Evolutionary conservation across 2,888 invertebrate genomes (phyloP).

Genomic region (Sesia apiformis): DNA sequence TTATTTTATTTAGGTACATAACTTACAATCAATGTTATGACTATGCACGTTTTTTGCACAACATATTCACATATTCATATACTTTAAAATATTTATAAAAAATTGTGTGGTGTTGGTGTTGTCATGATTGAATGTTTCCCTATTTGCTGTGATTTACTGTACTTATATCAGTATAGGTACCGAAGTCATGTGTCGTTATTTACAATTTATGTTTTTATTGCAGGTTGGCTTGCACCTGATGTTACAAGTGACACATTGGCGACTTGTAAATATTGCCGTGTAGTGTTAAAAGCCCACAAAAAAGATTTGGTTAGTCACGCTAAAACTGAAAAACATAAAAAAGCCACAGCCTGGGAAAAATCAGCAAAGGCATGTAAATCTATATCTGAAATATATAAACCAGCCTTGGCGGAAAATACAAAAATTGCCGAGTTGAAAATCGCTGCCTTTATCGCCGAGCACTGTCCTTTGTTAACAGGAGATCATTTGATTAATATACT

Average conservation of each 20-base stretch:
- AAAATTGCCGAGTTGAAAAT: conserved; percentile 14
- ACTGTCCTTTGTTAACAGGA: conserved; percentile 9
- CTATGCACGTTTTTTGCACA: too few species aligned
- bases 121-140: too few species aligned
- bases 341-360: conserved; percentile 6
- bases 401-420: conserved; percentile 7
- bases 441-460: conserved; percentile 13
- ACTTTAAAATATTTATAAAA: too few species aligned
- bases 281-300: conserved; percentile 17
- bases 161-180: too few species aligned
- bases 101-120: too few species aligned
- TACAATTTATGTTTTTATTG: too few species aligned
- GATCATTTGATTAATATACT: conserved; percentile 11
- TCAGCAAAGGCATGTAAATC: conserved; percentile 8
- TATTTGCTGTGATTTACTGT: too few species aligned
- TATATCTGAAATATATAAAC: conserved; percentile 4
- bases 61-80: too few species aligned
- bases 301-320: conserved; percentile 19
- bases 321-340: conserved; percentile 17
- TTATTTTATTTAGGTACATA: too few species aligned
- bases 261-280: conserved; percentile 13
- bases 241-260: too few species aligned
- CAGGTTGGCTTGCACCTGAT: neutral
- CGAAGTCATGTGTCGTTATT: too few species aligned
- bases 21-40: too few species aligned